Percentiles rank a stretch among this genome's conserved stretches.
These are phyloP conservation scores for Athrips mouffetella DNA, from an alignment of 2,888 invertebrate species.

Conservation along the genomic window DNA sequence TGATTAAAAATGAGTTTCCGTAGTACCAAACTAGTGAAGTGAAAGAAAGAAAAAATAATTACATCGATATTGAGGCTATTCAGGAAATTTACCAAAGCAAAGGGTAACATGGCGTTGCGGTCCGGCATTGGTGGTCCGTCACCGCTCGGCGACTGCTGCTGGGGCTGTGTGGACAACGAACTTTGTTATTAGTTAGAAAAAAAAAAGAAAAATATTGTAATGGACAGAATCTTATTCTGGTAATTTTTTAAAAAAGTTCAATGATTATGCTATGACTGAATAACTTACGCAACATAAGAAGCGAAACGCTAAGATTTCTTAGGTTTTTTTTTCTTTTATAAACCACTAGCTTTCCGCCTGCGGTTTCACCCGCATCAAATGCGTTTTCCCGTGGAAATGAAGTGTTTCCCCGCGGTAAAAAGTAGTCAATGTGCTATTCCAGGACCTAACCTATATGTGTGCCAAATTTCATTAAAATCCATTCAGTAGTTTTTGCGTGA, in stretches of 20 bases:
- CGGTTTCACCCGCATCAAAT: too few species aligned
- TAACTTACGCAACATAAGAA: too few species aligned
- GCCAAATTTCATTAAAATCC: too few species aligned
- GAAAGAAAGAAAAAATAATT: conserved; percentile 51
- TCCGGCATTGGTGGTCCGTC: conserved; percentile 57
- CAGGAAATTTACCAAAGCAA: conserved; percentile 76
- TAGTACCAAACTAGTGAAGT: conserved; percentile 32
- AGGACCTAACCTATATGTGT: too few species aligned
- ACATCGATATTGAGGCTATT: conserved; percentile 76
- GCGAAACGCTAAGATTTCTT: too few species aligned
- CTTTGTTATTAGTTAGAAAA: neutral
- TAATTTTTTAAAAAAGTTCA: neutral
- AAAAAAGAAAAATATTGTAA: neutral
- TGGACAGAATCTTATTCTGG: neutral
- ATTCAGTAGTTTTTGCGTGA: too few species aligned
- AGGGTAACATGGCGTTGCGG: conserved; percentile 68
- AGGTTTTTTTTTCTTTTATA: too few species aligned
- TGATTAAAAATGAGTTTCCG: conserved; percentile 39
- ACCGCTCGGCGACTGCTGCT: conserved; percentile 67
- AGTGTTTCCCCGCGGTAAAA: too few species aligned
- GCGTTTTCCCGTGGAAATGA: too few species aligned
- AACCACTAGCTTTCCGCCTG: too few species aligned
- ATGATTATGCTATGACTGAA: too few species aligned
- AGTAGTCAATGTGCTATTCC: too few species aligned
- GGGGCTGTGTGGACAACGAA: conserved; percentile 51